phyloP scores from a whole-genome alignment of 2,797 vertebrate species.

The Pterois miles region DNA sequence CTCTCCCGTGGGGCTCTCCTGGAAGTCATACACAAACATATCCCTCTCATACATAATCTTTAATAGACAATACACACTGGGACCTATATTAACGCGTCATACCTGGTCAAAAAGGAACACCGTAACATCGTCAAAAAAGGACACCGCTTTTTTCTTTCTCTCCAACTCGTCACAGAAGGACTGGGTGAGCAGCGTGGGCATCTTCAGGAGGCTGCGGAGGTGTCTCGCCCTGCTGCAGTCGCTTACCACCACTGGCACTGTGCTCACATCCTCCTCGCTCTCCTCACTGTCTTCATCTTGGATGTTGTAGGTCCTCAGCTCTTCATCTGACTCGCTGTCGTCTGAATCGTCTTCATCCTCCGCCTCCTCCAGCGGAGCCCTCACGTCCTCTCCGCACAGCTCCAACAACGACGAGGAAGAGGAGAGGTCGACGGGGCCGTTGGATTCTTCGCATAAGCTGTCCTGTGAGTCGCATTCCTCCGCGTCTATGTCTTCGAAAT shows the following conservation, averaged over 20 bases:
- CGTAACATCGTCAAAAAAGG: constrained; percentile 97
- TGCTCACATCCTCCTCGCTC: constrained; percentile 82
- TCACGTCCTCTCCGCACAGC: constrained; percentile 74
- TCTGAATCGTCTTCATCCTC: constrained; percentile 92
- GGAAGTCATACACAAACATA: constrained; percentile 20
- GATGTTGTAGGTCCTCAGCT: constrained; percentile 92
- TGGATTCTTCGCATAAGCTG: constrained; percentile 70
- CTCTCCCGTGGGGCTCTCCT: constrained; percentile 97
- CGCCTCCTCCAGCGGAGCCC: constrained; percentile 81
- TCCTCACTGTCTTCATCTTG: constrained; percentile 96
- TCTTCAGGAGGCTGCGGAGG: constrained; percentile 95
- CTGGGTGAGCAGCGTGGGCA: constrained; percentile 87
- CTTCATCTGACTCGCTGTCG: constrained; percentile 96
- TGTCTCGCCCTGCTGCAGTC: constrained; percentile 88
- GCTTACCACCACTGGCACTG: constrained; percentile 92
- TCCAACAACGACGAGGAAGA: constrained; percentile 77
- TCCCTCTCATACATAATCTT: not conserved
- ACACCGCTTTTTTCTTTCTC: constrained; percentile 95
- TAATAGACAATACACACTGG: not conserved
- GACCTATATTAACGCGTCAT: constrained; percentile 1
- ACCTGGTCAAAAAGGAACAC: constrained; percentile 99
- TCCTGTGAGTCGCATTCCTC: constrained; percentile 74
- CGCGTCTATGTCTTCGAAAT: constrained; percentile 78
- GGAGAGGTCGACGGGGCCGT: constrained; percentile 65
- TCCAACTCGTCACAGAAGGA: constrained; percentile 91